Percentiles rank a stretch among this genome's conserved stretches.
Evolutionary conservation across 2,888 invertebrate species (phyloP).

Genomic region (Eumerus sabulonum): DNA sequence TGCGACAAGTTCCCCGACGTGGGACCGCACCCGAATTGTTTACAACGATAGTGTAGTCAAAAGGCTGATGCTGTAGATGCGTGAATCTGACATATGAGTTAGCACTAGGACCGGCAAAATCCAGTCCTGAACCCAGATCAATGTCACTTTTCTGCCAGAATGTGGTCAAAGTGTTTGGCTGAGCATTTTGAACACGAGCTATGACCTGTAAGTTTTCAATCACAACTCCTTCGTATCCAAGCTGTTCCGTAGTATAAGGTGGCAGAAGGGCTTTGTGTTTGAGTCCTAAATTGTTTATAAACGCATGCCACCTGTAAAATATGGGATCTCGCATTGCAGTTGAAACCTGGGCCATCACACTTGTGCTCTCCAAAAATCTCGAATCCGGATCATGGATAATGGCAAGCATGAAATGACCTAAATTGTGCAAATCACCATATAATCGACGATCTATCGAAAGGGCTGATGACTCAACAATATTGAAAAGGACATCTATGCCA

Average conservation of each 20-base stretch:
- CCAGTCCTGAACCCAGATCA: conserved; percentile 88
- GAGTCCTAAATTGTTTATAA: conserved; percentile 87
- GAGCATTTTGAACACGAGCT: conserved; percentile 69
- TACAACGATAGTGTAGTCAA: conserved; percentile 83
- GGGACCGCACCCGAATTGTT: conserved; percentile 80
- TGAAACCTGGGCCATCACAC: conserved; percentile 89
- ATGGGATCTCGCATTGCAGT: conserved; percentile 93
- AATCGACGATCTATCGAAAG: conserved; percentile 84
- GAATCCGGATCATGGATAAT: conserved; percentile 90
- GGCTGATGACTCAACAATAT: conserved; percentile 86
- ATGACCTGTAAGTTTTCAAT: conserved; percentile 72
- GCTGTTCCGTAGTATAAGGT: conserved; percentile 79
- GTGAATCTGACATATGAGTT: conserved; percentile 86
- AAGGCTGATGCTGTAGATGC: conserved; percentile 88
- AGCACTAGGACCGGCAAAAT: conserved; percentile 85
- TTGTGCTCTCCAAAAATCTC: conserved; percentile 84
- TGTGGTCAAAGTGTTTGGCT: conserved; percentile 83
- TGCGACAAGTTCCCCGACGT: conserved; percentile 82
- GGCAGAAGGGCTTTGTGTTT: conserved; percentile 83
- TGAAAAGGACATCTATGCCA: conserved; percentile 89
- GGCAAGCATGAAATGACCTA: conserved; percentile 88
- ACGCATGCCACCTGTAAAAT: conserved; percentile 92
- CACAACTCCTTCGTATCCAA: conserved; percentile 9
- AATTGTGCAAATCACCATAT: conserved; percentile 90
- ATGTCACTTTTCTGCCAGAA: conserved; percentile 91